Base-by-base conservation (phyloP, 1,140 invertebrate genomes). In the Cyclargus thomasi region DNA sequence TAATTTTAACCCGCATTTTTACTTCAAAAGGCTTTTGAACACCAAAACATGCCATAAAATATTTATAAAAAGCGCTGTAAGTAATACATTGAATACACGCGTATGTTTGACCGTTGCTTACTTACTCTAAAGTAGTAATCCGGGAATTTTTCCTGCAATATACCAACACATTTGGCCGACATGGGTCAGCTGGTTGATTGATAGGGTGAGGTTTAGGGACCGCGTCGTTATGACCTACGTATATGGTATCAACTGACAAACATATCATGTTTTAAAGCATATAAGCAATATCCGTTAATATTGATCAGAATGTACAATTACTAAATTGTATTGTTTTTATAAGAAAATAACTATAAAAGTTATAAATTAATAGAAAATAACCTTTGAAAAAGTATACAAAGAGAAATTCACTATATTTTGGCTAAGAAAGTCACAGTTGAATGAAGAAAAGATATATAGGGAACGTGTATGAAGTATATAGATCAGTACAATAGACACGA, bases 81-180 rank as follows among this genome's bases (percentile, higher is more conserved):
- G 36, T 39, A 14, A 39, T 39, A 39, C 36, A 14, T 39, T 39
- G 3, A 39, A 39, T 39, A 39, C 36, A 39, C 36, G 36, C 7
- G 1, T 39, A 11, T 47, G 0, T 47, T 47, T 47, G 39, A 16
- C 39, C 39, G 39, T 47, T 14, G 39, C 39, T 47, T 16, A 47
- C 39, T 47, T 59, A 11, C 55, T 20, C 55, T 20, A 59, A 59
- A 59, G 20, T 59, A 59, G 55, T 59, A 21, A 59, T 59, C 55
- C 55, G 55, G 55, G 55, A 8, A 59, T 59, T 59, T 59, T 59
- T 59, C 55, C n/a, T 59, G 55, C 55, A 21, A 59, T 59, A 59
- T 59, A 59, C 55, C 55, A 59, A 59, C 55, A 59, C 17, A 59
- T 59, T 59, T 59, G 55, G 17, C 18, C 18, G 55, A 59, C 55